Base-by-base conservation (phyloP, 2,888 invertebrate species). In the Macrophya alboannulata region DNA sequence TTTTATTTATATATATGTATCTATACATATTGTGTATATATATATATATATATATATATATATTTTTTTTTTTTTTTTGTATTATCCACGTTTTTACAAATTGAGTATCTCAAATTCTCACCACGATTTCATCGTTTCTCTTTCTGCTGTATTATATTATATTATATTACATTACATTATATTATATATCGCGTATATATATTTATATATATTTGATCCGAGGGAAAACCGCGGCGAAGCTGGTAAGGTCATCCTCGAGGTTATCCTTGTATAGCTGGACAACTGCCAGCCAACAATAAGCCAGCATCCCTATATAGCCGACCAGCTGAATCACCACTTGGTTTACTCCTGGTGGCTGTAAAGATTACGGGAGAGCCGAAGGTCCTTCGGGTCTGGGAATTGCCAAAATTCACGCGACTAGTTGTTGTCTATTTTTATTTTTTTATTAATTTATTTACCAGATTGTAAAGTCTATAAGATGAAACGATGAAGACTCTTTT, bases 241-340 rank as follows among this genome's bases (percentile, higher is more conserved):
- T 25, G 21, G n/a, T 43, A 74, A 74, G 43, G 72, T 43, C 72
- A 74, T 43, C 21, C 8, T 43, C 2, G 25, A 74, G 72, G 45
- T 74, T 74, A 72, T 72, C 72, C 21, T 31, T 31, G 3, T 10
- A 21, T 8, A 74, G 43, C 72, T 74, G 72, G 72, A 43, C 45
- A 43, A 74, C 72, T 74, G 72, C 72, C 72, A 74, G 45, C n/a
- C 9, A 21, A 21, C 10, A n/a, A 21, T 25, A 25, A 31, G 55
- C 55, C 15, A 10, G 17, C 55, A 5, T 55, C n/a, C 55, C 15
- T 31, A 31, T 31, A 31, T 31, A 31, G 15, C 55, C 25, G 37
- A 17, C 31, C 17, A 37, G 37, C 68, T 17, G 37, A 68, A 68
- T 68, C 68, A 68, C 68, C 37, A 68, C 68, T 68, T 68, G 68